Evolutionary conservation across 2,888 invertebrate species (phyloP).

Genomic region (Pseudanteris insignis): DNA sequence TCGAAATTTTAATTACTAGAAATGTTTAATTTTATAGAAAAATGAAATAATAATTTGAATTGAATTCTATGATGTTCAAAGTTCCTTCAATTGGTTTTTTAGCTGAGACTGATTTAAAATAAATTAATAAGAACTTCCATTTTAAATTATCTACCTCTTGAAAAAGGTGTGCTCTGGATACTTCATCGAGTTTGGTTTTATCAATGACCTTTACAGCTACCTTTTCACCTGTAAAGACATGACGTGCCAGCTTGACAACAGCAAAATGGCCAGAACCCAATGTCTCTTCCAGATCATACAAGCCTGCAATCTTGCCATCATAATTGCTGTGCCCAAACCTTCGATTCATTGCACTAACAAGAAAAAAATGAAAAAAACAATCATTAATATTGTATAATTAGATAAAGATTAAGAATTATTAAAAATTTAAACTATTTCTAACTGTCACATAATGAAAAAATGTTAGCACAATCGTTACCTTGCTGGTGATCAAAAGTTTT

Average conservation of each 20-base stretch:
- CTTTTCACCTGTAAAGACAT: constrained; percentile 98
- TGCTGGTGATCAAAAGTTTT: no score
- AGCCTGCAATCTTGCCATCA: constrained; percentile 91
- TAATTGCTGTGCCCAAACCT: constrained; percentile 68
- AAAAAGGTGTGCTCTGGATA: constrained; percentile 94
- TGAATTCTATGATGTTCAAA: no score
- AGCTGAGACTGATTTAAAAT: constrained; percentile 1
- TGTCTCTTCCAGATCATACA: constrained; percentile 97
- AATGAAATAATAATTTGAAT: no score
- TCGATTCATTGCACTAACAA: constrained; percentile 45
- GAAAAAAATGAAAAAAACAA: constrained; percentile 7
- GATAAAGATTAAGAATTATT: no score
- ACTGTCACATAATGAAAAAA: no score
- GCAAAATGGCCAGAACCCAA: constrained; percentile 99
- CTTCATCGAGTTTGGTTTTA: constrained; percentile 96
- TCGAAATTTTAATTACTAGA: no score
- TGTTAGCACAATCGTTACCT: no score
- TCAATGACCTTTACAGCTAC: constrained; percentile 99
- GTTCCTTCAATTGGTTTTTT: no score
- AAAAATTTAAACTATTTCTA: no score
- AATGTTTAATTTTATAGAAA: no score
- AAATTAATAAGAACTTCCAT: neutral
- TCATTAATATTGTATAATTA: no score
- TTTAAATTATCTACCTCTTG: constrained; percentile 77
- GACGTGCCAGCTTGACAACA: constrained; percentile 95